Conservation (phyloP, 2,797 vertebrate genomes). For the Poeciliopsis paucimaculata region DNA sequence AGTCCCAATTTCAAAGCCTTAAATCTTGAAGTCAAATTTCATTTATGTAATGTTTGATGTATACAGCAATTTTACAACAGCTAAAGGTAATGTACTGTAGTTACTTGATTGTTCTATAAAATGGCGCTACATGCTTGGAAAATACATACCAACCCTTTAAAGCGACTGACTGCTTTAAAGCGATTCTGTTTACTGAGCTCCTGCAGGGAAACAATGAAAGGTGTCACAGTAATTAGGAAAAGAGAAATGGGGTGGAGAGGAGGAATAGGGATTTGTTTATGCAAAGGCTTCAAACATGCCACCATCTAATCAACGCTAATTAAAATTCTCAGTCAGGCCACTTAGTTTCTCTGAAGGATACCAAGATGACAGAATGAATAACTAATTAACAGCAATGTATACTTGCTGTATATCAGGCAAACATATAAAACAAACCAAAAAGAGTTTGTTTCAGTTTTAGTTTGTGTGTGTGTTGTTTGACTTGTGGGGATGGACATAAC, state of each 20-base stretch:
- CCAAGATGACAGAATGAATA: neutral
- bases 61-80: too few species aligned
- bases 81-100: too few species aligned
- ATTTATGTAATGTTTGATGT: too few species aligned
- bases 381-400: neutral
- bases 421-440: neutral
- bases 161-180: neutral
- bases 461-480: neutral
- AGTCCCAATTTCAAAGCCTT: too few species aligned
- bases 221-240: neutral
- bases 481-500: neutral
- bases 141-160: neutral
- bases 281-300: neutral
- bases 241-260: too few species aligned
- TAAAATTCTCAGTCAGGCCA: neutral
- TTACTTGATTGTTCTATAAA: too few species aligned
- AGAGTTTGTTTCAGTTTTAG: neutral
- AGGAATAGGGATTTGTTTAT: neutral
- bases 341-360: neutral
- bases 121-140: too few species aligned
- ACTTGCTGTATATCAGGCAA: neutral
- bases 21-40: too few species aligned
- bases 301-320: conserved; percentile 10
- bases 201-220: neutral
- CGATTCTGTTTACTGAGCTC: neutral